Evolutionary conservation across 2,888 invertebrate species (phyloP).

Genomic region (Mycogona germanica): DNA sequence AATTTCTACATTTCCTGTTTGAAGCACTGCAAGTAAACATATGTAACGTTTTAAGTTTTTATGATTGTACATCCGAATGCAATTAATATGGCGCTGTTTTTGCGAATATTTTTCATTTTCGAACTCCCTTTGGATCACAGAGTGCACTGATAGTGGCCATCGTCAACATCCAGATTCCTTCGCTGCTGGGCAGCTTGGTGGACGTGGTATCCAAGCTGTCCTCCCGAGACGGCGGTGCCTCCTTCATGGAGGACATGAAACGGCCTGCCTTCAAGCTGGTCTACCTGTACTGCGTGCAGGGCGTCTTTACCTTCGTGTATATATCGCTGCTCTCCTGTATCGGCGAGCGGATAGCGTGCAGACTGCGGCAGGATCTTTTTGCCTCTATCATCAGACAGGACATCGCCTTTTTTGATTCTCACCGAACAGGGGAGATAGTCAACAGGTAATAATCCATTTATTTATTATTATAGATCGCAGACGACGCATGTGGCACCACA

Average conservation of each 20-base stretch:
- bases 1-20: too few relatives aligned
- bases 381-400: conserved; percentile 71
- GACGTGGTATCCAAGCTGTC: conserved; percentile 52
- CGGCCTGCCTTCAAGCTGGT: conserved; percentile 53
- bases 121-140: too few relatives aligned
- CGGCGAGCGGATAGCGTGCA: conserved; percentile 74
- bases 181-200: conserved; percentile 65
- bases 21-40: conserved; percentile 1
- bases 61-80: not conserved
- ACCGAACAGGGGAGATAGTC: conserved; percentile 82
- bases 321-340: conserved; percentile 74
- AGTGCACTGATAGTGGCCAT: conserved; percentile 76
- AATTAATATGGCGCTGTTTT: not conserved
- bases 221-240: conserved; percentile 29
- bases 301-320: conserved; percentile 75
- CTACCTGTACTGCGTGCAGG: conserved; percentile 54
- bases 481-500: not conserved
- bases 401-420: conserved; percentile 77
- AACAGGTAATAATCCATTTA: conserved; percentile 52
- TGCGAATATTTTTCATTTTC: conserved; percentile 34
- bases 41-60: not conserved
- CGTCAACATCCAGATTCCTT: conserved; percentile 79
- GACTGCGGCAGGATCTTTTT: conserved; percentile 70
- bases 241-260: conserved; percentile 49
- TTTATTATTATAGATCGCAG: too few relatives aligned